Percentiles rank a stretch among this genome's conserved stretches.
These are phyloP conservation scores for Tupaia tana DNA, from an alignment of 2,113 vertebrate genomes.

Conservation along the genomic window DNA sequence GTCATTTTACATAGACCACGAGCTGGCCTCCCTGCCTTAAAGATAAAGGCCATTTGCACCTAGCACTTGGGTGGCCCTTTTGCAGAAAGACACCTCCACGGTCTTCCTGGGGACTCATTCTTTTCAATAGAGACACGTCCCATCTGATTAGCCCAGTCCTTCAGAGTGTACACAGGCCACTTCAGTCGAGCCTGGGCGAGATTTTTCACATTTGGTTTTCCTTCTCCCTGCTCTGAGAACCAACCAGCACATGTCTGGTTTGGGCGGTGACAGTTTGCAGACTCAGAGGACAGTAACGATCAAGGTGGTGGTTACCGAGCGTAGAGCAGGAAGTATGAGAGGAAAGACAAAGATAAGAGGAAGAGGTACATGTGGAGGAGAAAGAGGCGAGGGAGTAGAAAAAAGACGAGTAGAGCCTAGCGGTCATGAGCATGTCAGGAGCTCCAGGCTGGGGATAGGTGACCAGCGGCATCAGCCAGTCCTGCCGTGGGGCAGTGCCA, in stretches of 20 bases:
- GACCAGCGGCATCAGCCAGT: not conserved
- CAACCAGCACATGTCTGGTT: not conserved
- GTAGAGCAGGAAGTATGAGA: not conserved
- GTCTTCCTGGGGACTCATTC: not conserved
- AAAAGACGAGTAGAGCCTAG: not conserved
- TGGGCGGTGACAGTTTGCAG: not conserved
- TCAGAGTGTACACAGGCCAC: not conserved
- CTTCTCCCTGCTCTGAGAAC: not conserved
- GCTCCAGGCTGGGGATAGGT: too few relatives aligned
- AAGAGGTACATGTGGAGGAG: rapidly evolving
- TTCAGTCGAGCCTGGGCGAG: not conserved
- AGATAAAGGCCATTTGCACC: not conserved
- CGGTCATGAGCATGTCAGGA: not conserved
- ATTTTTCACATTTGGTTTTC: not conserved
- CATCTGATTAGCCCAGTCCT: rapidly evolving
- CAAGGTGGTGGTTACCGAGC: not conserved
- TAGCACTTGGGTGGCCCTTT: not conserved
- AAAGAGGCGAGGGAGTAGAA: not conserved
- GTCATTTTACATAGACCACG: not conserved
- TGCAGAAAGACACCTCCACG: not conserved
- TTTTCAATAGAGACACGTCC: not conserved
- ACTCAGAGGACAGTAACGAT: not conserved
- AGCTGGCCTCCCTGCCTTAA: not conserved
- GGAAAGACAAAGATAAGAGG: not conserved
- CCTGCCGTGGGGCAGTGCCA: not conserved